Conservation (phyloP, 2,888 invertebrate genomes). For the Incurvaria masculella region DNA sequence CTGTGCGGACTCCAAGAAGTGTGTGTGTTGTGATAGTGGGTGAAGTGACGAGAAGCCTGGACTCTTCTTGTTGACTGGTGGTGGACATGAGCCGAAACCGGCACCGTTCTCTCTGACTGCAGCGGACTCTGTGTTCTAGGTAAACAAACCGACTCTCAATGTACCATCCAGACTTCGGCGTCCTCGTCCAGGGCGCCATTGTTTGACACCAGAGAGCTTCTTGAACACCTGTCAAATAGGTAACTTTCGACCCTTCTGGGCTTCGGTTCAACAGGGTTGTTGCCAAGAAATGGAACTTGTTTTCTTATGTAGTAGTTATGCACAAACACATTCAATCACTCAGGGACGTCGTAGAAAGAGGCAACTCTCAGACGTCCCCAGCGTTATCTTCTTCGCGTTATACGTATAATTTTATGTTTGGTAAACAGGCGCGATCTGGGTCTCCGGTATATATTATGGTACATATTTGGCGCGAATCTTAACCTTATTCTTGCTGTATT, state of each 20-base stretch:
- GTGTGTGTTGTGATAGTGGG: background rate
- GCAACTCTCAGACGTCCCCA: background rate
- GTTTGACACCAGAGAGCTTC: constrained; percentile 36
- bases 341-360: background rate
- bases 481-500: background rate
- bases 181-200: constrained; percentile 45
- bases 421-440: background rate
- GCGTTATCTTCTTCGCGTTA: background rate
- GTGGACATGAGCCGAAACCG: background rate
- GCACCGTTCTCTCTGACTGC: background rate
- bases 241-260: background rate
- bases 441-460: background rate
- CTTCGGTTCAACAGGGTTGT: background rate
- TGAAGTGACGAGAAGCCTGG: background rate
- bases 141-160: background rate
- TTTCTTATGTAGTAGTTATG: too few species aligned
- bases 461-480: background rate
- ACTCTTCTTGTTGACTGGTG: background rate
- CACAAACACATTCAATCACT: too few species aligned
- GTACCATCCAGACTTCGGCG: background rate
- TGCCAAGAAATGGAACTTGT: too few species aligned
- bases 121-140: background rate
- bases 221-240: background rate
- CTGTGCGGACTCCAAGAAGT: background rate
- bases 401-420: too few species aligned